Base-by-base conservation (phyloP, 2,888 invertebrate species). In the Cynaeus angustus region DNA sequence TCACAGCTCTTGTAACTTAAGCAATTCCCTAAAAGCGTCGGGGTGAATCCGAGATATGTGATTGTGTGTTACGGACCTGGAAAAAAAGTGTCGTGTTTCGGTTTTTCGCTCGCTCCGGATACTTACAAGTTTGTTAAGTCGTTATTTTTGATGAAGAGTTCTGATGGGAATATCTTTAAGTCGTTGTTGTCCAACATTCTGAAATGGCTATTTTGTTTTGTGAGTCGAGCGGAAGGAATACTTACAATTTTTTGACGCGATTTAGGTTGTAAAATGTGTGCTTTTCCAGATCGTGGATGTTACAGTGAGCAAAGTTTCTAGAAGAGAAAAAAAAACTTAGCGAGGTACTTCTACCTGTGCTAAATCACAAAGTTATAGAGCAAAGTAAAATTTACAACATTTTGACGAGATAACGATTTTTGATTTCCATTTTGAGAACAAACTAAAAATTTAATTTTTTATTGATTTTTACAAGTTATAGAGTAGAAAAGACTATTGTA, bases 161-260 rank as follows among this genome's bases (percentile, higher is more conserved):
- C 77, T 33, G 78, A 78, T 26, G 85, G 84, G 66, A 86, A 75
- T 33, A 73, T 75, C 58, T 75, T 75, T 66, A 87, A 78, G 72
- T 81, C 80, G 78, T 87, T 87, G 76, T 86, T 85, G 77, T 86
- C 85, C 80, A 87, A 77, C 77, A 86, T 83, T 70, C 86, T 86
- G 77, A 55, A 30, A 13, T 59, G 7, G 16, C 5, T n/a, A 21
- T 21, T 9, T 16, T 16, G 16, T 0, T 21, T 21, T 10, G 26
- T n/a, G 26, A 12, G 16, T 12, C 13, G 16, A 52, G 28, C 9
- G 28, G 28, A 33, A 14, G 21, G 10, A 13, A 10, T 12, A 66
- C 76, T 58, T 83, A 83, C 77, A 83, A 76, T 46, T 75, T 65
- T 61, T 67, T 48, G 33, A 77, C 48, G 30, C 48, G 74, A 0